Evolutionary conservation across 2,113 vertebrate species (phyloP).

Genomic region (Epinephelus lanceolatus): DNA sequence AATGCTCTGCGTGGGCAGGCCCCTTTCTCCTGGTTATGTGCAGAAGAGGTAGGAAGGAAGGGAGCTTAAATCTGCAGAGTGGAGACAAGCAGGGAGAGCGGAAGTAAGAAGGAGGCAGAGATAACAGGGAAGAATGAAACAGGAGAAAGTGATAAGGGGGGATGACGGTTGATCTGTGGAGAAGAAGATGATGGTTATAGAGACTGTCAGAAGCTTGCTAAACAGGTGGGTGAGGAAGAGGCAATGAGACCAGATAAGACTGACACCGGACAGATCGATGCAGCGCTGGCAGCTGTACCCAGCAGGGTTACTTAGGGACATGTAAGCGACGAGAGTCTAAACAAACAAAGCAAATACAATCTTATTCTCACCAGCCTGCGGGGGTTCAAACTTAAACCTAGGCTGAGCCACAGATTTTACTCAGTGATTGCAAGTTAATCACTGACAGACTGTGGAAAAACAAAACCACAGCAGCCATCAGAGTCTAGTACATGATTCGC

Average conservation of each 20-base stretch:
- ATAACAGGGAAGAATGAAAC: slow-evolving; percentile 35
- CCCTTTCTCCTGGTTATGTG: slow-evolving; percentile 50
- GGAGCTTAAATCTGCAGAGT: slow-evolving; percentile 59
- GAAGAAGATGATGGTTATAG: slow-evolving; percentile 43
- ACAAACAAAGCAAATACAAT: slow-evolving; percentile 59
- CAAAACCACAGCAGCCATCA: slow-evolving; percentile 1
- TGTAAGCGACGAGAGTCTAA: slow-evolving; percentile 55
- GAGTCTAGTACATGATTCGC: background rate
- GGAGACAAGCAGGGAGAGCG: slow-evolving; percentile 36
- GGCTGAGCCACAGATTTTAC: slow-evolving; percentile 9
- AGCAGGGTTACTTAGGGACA: slow-evolving; percentile 71
- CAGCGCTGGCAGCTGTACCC: slow-evolving; percentile 43
- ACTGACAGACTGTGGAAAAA: slow-evolving; percentile 1
- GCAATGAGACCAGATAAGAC: slow-evolving; percentile 52
- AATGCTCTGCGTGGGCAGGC: slow-evolving; percentile 64
- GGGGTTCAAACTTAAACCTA: slow-evolving; percentile 44
- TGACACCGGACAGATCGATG: slow-evolving; percentile 50
- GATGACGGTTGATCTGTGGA: slow-evolving; percentile 32
- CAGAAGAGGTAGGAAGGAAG: slow-evolving; percentile 48
- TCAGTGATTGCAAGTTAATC: slow-evolving; percentile 18
- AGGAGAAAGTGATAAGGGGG: slow-evolving; percentile 48
- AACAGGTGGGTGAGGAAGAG: slow-evolving; percentile 49
- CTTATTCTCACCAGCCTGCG: slow-evolving; percentile 46
- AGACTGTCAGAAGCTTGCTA: slow-evolving; percentile 38
- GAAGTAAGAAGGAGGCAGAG: slow-evolving; percentile 42